Base-by-base conservation (phyloP, 2,113 vertebrate species). In the Falcunculus frontatus region DNA sequence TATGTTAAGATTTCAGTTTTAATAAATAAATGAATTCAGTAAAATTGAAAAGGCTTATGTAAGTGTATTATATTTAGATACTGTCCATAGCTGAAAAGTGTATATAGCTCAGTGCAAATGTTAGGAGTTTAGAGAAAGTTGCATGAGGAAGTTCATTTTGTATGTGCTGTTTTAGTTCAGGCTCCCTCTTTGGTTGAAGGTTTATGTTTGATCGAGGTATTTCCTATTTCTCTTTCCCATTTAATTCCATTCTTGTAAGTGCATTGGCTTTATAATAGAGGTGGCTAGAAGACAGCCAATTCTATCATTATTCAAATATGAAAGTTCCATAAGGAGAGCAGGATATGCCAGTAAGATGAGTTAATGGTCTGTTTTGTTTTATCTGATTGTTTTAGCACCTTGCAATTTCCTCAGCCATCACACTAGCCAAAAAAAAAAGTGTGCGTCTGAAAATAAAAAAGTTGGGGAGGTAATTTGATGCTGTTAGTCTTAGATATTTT, bases 301-400 rank as follows among this genome's bases (percentile, higher is more conserved):
- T 96, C 67, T 74, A 80, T 85, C 65, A 35, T 88, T 90, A 90
- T 70, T 94, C 80, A 93, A 90, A 95, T 79, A 76, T 64, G 52
- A 53, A 93, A 49, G 15, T 74, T 92, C 46, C 44, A 30, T 72
- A 80, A 82, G 73, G 53, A 81, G 52, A 83, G 56, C 47, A 94
- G 89, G 88, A 92, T 96, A 81, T 20, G 29, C 87, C 79, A 62
- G 56, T 67, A 94, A 93, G 67, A 91, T 68, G 16, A 94, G 93
- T 76, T 82, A 78, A 91, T 84, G 84, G 86, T 95, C 80, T 89
- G 84, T 82, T 96, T 96, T 95, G 95, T 95, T 96, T 95, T 84
- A 77, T 81, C 70, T 86, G 89, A 84, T 89, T 84, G 67, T 83
- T 96, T 95, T 95, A 95, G 33, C 95, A 91, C 81, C 87, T 96